phyloP scores from a whole-genome alignment of 2,797 vertebrate genomes.

The Darevskia nairensis region DNA sequence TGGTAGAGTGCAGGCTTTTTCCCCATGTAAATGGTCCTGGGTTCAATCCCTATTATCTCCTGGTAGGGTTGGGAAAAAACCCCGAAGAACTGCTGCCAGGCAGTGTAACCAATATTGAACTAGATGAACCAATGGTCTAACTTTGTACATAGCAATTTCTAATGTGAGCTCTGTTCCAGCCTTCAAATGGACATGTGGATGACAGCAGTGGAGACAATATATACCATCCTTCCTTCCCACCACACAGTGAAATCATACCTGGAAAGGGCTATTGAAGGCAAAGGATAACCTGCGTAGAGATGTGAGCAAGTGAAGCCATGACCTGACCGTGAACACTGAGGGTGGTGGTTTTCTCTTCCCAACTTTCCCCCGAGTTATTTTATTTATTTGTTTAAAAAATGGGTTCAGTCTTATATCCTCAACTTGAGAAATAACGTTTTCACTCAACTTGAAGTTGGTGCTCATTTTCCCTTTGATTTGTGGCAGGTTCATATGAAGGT shows the following conservation, averaged over 20 bases:
- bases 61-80: no score
- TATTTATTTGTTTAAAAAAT: neutral
- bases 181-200: neutral
- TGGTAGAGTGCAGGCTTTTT: neutral
- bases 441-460: slow-evolving; percentile 5
- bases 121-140: neutral
- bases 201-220: neutral
- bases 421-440: slow-evolving; percentile 28
- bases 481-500: slow-evolving; percentile 16
- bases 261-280: neutral
- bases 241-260: neutral
- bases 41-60: neutral
- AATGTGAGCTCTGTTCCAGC: neutral
- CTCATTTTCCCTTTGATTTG: slow-evolving; percentile 33
- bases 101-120: neutral
- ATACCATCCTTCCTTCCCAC: neutral
- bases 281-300: neutral
- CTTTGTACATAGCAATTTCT: neutral
- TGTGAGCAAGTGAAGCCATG: neutral
- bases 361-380: neutral
- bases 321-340: neutral
- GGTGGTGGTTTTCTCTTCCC: neutral
- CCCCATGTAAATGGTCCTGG: neutral
- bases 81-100: neutral
- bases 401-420: slow-evolving; percentile 13